Conservation (phyloP, 2,888 invertebrate species). For the Drymonia ruficornis region DNA sequence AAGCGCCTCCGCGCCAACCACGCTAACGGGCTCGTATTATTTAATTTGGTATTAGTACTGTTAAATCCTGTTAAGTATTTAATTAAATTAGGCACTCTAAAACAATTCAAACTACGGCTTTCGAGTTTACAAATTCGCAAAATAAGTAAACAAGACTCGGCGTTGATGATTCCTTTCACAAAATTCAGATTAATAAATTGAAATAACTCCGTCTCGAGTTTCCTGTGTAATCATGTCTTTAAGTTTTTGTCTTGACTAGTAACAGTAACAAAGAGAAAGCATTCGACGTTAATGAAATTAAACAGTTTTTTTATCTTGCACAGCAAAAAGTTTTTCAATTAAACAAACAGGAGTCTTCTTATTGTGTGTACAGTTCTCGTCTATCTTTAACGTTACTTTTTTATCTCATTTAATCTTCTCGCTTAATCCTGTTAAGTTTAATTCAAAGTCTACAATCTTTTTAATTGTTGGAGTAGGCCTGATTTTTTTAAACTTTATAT, state of each 20-base stretch:
- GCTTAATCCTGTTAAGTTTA: conserved; percentile 10
- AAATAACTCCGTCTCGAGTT: conserved; percentile 6
- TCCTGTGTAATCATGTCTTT: conserved; percentile 33
- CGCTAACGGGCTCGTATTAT: no score
- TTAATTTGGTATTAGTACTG: no score
- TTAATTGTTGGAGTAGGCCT: background rate
- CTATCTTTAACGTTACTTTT: conserved; percentile 27
- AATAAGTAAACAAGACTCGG: background rate
- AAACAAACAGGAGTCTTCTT: conserved; percentile 49
- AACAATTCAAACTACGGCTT: no score
- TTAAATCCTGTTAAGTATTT: no score
- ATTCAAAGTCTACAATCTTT: background rate
- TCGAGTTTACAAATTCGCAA: background rate
- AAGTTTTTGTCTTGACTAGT: conserved; percentile 35
- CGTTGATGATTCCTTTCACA: background rate
- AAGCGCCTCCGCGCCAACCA: no score
- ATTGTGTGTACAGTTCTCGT: conserved; percentile 31
- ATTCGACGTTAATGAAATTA: conserved; percentile 64
- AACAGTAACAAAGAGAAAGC: conserved; percentile 48
- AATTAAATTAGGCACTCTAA: no score
- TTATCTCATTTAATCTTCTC: conserved; percentile 23
- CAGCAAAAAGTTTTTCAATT: conserved; percentile 64
- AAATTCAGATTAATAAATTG: background rate
- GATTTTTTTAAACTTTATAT: background rate
- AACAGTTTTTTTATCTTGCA: conserved; percentile 47